Evolutionary conservation across 2,888 invertebrate genomes (phyloP).

Genomic region (Stenolophus ochropezus): DNA sequence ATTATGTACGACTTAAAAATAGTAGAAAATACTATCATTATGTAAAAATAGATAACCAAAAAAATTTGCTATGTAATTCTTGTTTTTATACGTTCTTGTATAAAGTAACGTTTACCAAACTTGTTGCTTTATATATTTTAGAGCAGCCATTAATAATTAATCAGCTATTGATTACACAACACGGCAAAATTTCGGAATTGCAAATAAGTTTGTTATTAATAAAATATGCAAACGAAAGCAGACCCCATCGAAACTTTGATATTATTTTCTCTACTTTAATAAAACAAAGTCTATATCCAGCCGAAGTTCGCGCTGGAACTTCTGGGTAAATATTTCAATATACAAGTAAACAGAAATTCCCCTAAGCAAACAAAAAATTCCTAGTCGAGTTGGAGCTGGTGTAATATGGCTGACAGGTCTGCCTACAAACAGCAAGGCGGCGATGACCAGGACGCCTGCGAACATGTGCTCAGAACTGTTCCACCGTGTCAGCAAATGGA

Average conservation of each 20-base stretch:
- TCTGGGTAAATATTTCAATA: conserved; percentile 34
- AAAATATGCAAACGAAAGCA: conserved; percentile 29
- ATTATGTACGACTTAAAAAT: no score
- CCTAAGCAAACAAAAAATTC: conserved; percentile 14
- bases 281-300: conserved; percentile 12
- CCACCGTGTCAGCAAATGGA: conserved; percentile 18
- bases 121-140: neutral
- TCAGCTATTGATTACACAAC: neutral
- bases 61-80: no score
- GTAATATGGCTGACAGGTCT: conserved; percentile 14
- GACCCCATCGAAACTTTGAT: conserved; percentile 25
- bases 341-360: conserved; percentile 20
- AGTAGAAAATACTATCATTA: no score
- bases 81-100: no score
- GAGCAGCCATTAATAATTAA: neutral
- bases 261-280: conserved; percentile 28
- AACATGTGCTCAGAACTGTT: conserved; percentile 27
- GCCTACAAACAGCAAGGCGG: neutral
- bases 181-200: neutral
- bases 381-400: neutral
- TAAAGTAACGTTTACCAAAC: no score
- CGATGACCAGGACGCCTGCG: conserved; percentile 11
- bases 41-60: no score
- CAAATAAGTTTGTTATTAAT: conserved; percentile 32
- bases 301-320: neutral